These are phyloP conservation scores for Aurelia sp. DNA, from an alignment of 30 jellyfish, hydroid and myxozoan genomes.

Conservation along the genomic window DNA sequence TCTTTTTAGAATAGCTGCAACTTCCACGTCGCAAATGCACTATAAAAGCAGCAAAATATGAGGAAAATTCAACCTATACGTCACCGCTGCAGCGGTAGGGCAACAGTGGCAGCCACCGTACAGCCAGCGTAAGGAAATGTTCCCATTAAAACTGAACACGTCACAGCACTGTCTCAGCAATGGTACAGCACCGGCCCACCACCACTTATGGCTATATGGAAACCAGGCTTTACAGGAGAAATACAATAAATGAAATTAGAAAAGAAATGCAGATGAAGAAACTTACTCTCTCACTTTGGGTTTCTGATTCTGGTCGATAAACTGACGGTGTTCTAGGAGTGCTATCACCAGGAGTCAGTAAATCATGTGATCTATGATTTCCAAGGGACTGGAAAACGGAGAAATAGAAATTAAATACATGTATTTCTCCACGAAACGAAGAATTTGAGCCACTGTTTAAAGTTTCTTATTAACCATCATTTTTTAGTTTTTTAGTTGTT, in stretches of 20 bases:
- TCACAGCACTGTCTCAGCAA: neutral
- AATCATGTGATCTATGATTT: conserved; percentile 21
- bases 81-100: neutral
- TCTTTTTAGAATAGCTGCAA: too few species aligned
- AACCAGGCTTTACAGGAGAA: neutral
- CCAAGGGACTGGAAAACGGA: neutral
- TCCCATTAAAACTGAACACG: neutral
- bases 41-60: too few species aligned
- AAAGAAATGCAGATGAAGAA: too few species aligned
- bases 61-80: neutral
- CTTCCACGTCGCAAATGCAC: too few species aligned
- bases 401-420: too few species aligned
- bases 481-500: too few species aligned
- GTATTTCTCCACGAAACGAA: too few species aligned
- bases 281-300: conserved; percentile 34
- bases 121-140: neutral
- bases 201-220: neutral
- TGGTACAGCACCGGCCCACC: neutral
- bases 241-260: too few species aligned
- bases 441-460: too few species aligned
- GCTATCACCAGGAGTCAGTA: conserved; percentile 59
- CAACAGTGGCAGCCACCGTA: neutral
- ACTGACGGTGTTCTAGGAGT: conserved; percentile 74
- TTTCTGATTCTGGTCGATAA: conserved; percentile 69
- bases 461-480: too few species aligned